Evolutionary conservation across 1,140 invertebrate genomes (phyloP), one percentile per base, ranked within the genome.

Genomic region (Apocrypta bakeri): DNA sequence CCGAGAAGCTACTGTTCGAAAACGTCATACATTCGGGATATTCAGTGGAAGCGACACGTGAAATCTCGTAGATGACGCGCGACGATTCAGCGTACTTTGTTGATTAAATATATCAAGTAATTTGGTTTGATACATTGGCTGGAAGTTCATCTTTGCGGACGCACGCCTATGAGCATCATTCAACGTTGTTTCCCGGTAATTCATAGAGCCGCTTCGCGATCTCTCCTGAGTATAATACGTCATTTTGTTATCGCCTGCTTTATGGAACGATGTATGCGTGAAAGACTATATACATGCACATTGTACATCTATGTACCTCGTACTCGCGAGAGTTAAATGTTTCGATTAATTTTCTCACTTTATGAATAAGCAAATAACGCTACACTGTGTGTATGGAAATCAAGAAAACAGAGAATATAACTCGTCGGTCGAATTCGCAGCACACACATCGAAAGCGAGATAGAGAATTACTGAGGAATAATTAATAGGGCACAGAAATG

Each of bases 91-190:
- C 64, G n/a, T 37, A 76, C 48, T 66, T 81, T 73, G 7, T 24
- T 66, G 71, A 81, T 74, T 48, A 6, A 74, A 27, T 37, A n/a
- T n/a, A 27, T 66, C 31, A 33, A 81, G 12, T 74, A 81, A 81
- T 81, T n/a, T 81, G 79, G 64, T 81, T 73, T 40, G 79, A 74
- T 24, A 4, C 48, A n/a, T n/a, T n/a, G n/a, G n/a, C n/a, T n/a
- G n/a, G n/a, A n/a, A n/a, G n/a, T n/a, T n/a, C n/a, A n/a, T n/a
- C n/a, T n/a, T 31, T 6, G 33, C 69, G 69, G 3, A 9, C n/a
- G 25, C 63, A 0, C 17, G 24, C 3, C 2, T 7, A 72, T 27
- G n/a, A n/a, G 27, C 29, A 79, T 79, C 64, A 48, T 37, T 37
- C 76, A 17, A 66, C 21, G 11, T 69, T 63, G 68, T 37, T 71